Percentiles rank a stretch among this genome's conserved stretches.
phyloP scores from a whole-genome alignment of 2,888 invertebrate genomes.

The Agapostemon virescens region DNA sequence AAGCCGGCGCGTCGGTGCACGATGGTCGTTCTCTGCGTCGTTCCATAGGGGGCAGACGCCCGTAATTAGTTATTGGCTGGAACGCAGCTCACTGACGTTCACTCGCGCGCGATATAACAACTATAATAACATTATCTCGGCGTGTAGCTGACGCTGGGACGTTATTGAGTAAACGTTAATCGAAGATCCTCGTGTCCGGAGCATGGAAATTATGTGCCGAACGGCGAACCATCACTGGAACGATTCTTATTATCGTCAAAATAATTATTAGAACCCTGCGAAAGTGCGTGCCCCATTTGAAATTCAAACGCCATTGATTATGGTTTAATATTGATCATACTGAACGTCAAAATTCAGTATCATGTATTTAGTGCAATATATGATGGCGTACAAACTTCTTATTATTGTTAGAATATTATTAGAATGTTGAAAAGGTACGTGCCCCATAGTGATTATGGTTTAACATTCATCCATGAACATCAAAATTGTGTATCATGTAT shows the following conservation, averaged over 20 bases:
- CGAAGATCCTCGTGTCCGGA: neutral
- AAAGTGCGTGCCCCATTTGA: no score
- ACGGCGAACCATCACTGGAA: neutral
- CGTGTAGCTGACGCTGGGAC: conserved; percentile 36
- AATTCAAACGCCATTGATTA: no score
- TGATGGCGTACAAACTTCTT: no score
- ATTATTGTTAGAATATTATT: no score
- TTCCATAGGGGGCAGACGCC: conserved; percentile 33
- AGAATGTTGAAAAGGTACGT: no score
- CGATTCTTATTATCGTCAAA: neutral
- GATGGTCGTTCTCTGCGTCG: neutral
- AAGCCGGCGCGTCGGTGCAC: neutral
- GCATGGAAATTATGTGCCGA: neutral
- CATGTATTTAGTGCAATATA: no score
- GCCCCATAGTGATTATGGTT: no score
- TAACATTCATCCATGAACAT: no score
- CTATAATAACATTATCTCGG: conserved; percentile 37
- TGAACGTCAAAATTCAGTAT: no score
- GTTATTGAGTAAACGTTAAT: conserved; percentile 33
- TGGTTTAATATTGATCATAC: no score
- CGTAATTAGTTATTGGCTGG: conserved; percentile 60
- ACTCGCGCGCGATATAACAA: conserved; percentile 35
- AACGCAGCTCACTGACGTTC: conserved; percentile 37
- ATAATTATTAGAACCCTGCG: neutral
- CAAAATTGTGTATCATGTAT: no score